A percentile compares a stretch with the other conserved stretches of the same genome.
Evolutionary conservation across 2,797 vertebrate species (phyloP).

Genomic region (Ctenopoma kingsleyae): DNA sequence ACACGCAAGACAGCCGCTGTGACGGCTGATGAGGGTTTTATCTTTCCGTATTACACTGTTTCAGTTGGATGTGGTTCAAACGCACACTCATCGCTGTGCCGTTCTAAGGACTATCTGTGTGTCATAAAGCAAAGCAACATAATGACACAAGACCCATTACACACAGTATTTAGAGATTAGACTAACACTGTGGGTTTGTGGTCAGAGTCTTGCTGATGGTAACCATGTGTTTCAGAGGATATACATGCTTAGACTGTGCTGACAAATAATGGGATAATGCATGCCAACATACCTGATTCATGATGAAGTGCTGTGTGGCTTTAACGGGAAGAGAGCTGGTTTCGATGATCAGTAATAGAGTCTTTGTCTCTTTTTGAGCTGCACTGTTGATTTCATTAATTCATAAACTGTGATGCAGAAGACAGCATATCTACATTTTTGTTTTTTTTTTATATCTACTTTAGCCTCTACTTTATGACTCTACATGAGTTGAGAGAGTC

Average conservation of each 20-base stretch:
- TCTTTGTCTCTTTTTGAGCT: slow-evolving; percentile 12
- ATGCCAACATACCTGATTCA: slow-evolving; percentile 71
- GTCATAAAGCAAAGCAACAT: slow-evolving; percentile 72
- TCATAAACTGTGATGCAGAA: background rate
- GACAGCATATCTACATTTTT: background rate
- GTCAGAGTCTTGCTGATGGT: slow-evolving; percentile 68
- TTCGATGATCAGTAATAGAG: slow-evolving; percentile 43
- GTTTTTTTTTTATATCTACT: background rate
- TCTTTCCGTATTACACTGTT: slow-evolving; percentile 35
- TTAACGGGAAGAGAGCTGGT: slow-evolving; percentile 59
- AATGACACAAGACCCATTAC: slow-evolving; percentile 75
- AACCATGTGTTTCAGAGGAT: slow-evolving; percentile 78
- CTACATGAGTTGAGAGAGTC: background rate
- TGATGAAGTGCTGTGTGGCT: slow-evolving; percentile 57
- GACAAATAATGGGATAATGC: slow-evolving; percentile 74
- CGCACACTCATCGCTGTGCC: slow-evolving; percentile 43
- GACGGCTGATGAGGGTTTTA: slow-evolving; percentile 49
- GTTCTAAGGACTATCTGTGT: slow-evolving; percentile 45
- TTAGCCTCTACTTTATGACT: background rate
- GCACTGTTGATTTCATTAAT: background rate
- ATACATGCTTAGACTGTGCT: slow-evolving; percentile 57
- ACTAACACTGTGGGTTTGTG: slow-evolving; percentile 81
- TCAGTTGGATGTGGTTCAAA: slow-evolving; percentile 60
- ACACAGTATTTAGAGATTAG: slow-evolving; percentile 81
- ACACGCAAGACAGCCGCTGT: slow-evolving; percentile 45